Percentiles rank a stretch among this genome's conserved stretches.
Conservation (phyloP, 1,140 invertebrate genomes). For the Pseudachorutes palmiensis region DNA sequence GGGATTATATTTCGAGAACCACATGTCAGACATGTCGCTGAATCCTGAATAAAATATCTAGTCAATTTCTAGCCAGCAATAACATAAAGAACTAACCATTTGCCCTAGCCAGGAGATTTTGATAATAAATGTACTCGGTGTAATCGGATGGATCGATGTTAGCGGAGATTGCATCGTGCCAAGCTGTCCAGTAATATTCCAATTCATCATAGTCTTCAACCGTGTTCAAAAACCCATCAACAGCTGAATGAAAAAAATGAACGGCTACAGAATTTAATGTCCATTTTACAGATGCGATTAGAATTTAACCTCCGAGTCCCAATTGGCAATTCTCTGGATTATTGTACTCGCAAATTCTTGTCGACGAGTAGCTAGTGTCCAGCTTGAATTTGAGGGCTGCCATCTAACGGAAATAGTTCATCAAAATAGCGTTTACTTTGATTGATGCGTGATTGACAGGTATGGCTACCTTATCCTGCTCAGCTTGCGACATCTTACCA, state of each 20-base stretch:
- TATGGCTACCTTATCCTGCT: conserved; percentile 12
- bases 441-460: neutral
- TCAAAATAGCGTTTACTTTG: neutral
- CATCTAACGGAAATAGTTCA: neutral
- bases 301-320: conserved; percentile 7
- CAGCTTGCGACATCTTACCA: conserved; percentile 18
- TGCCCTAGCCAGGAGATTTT: conserved; percentile 20
- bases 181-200: conserved; percentile 54
- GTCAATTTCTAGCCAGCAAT: neutral
- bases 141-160: conserved; percentile 12
- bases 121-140: conserved; percentile 17
- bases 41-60: conserved; percentile 14
- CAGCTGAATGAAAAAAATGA: conserved; percentile 36
- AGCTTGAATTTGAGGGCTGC: conserved; percentile 25
- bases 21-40: conserved; percentile 20
- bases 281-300: too few relatives aligned
- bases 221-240: conserved; percentile 41
- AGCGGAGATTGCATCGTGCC: conserved; percentile 38
- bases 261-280: neutral
- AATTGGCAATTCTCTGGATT: conserved; percentile 21
- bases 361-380: conserved; percentile 27
- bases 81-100: conserved; percentile 19
- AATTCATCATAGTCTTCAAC: conserved; percentile 48
- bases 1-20: conserved; percentile 12
- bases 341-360: conserved; percentile 31